Evolutionary conservation across 1,140 invertebrate species (phyloP).

Genomic region (Aphidius ervi): DNA sequence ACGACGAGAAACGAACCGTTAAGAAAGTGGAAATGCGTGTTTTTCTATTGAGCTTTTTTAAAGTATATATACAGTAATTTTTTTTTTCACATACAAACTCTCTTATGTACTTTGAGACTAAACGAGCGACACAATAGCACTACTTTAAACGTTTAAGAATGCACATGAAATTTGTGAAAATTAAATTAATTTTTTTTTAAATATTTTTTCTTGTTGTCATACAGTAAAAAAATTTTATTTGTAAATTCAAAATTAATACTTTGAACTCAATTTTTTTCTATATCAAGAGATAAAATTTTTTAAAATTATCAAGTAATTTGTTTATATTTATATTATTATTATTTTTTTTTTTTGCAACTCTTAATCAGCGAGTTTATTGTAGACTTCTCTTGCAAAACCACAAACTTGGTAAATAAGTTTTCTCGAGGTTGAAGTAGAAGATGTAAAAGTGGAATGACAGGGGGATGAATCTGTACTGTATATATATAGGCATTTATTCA

Average conservation of each 20-base stretch:
- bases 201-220: background rate
- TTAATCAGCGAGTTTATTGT: too few species aligned
- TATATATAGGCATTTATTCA: slow-evolving; percentile 7
- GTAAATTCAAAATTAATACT: too few species aligned
- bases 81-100: too few species aligned
- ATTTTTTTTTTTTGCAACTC: too few species aligned
- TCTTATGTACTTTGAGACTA: background rate
- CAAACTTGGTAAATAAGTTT: slow-evolving; percentile 2
- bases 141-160: too few species aligned
- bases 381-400: slow-evolving; percentile 5
- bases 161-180: background rate
- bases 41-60: slow-evolving; percentile 10
- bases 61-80: background rate
- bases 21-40: slow-evolving; percentile 16
- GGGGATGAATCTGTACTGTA: slow-evolving; percentile 5
- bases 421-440: background rate
- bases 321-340: too few species aligned
- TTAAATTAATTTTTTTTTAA: background rate
- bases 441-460: background rate
- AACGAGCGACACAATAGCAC: slow-evolving; percentile 3
- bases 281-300: too few species aligned
- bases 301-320: too few species aligned
- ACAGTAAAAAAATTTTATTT: too few species aligned
- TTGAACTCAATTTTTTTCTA: too few species aligned
- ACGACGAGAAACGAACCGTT: background rate